phyloP scores from a whole-genome alignment of 2,888 invertebrate species.

The Teleiodes luculella region DNA sequence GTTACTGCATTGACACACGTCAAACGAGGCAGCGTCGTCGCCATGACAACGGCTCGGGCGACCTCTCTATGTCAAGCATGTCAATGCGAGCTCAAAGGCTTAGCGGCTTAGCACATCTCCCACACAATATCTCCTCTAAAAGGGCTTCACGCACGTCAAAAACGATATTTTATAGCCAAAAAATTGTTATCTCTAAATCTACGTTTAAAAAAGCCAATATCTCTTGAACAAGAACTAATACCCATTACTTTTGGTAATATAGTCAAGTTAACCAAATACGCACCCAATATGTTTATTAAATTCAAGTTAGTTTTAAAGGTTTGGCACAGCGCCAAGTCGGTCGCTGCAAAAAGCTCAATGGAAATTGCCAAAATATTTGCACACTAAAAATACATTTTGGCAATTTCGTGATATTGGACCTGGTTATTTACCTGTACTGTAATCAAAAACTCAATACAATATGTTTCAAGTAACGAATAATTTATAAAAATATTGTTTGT shows the following conservation, averaged over 20 bases:
- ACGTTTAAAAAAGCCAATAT: too few species aligned
- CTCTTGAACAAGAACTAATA: too few species aligned
- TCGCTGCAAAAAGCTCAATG: constrained; percentile 15
- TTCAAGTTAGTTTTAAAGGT: constrained; percentile 1
- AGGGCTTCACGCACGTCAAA: not conserved
- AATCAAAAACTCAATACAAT: too few species aligned
- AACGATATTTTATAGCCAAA: not conserved
- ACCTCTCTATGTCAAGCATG: not conserved
- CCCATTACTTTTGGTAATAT: not conserved
- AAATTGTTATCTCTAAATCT: too few species aligned
- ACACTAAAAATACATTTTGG: constrained; percentile 3
- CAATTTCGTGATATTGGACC: constrained; percentile 5
- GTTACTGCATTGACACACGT: constrained; percentile 4
- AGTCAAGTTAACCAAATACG: not conserved
- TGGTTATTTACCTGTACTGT: too few species aligned
- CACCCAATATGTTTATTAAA: constrained; percentile 8
- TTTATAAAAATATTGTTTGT: too few species aligned
- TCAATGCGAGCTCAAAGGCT: constrained; percentile 2
- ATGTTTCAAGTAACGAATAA: too few species aligned
- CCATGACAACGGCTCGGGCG: constrained; percentile 3
- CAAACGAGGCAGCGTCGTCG: not conserved
- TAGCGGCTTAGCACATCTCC: too few species aligned
- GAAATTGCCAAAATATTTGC: constrained; percentile 12
- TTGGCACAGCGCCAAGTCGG: constrained; percentile 7
- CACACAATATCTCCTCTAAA: not conserved